phyloP scores from a whole-genome alignment of 2,888 invertebrate species.

The Chrysodeixis includens region DNA sequence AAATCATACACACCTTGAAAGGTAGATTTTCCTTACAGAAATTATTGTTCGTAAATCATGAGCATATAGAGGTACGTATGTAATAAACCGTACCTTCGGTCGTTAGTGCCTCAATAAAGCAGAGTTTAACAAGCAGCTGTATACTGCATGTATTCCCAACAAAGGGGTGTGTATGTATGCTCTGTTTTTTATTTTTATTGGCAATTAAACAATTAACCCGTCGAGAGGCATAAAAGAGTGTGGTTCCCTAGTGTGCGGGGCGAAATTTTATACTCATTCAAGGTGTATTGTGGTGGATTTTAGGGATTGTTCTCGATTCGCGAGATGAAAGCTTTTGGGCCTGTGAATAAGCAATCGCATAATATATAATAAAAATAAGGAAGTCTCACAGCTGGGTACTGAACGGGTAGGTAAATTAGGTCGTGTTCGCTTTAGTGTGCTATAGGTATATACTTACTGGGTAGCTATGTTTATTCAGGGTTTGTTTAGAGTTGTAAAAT shows the following conservation, averaged over 20 bases:
- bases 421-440: constrained; percentile 44
- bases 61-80: background rate
- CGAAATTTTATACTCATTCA: constrained; percentile 86
- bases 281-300: constrained; percentile 79
- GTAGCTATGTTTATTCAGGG: background rate
- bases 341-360: constrained; percentile 62
- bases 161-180: constrained; percentile 69
- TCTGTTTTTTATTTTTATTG: constrained; percentile 86
- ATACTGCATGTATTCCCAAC: constrained; percentile 54
- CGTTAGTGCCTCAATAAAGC: constrained; percentile 45
- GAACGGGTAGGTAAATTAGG: constrained; percentile 65
- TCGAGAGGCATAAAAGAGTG: constrained; percentile 78
- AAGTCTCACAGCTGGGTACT: constrained; percentile 66
- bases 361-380: constrained; percentile 67
- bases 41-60: constrained; percentile 2
- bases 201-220: constrained; percentile 88
- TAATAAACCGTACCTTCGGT: constrained; percentile 21
- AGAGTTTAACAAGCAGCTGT: constrained; percentile 67
- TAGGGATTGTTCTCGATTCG: constrained; percentile 72
- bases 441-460: background rate
- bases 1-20: background rate
- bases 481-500: background rate
- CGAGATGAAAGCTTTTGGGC: constrained; percentile 71
- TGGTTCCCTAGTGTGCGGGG: constrained; percentile 73
- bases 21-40: constrained; percentile 11